Evolutionary conservation across 2,888 invertebrate species (phyloP), one percentile per base, ranked within the genome.

Genomic region (Dusona sp.): DNA sequence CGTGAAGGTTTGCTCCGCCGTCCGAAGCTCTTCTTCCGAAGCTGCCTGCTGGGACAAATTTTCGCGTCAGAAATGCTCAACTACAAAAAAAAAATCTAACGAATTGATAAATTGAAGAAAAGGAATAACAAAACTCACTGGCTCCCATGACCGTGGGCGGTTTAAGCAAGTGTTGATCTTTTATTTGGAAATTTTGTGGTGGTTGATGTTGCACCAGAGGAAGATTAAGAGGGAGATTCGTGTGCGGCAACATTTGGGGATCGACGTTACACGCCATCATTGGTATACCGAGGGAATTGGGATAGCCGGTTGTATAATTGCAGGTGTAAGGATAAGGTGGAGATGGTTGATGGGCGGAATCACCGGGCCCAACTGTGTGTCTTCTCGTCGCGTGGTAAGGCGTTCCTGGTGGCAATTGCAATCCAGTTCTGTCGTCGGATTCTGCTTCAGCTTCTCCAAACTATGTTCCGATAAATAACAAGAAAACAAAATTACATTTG

Each of bases 361-460:
- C 98, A 3, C 98, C 98, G 0, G 98, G 98, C 0, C 99, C 99
- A 0, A 99, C 98, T 0, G 99, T 99, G 94, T 99, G 99, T 29
- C 99, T 95, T 57, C 99, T 95, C 74, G 97, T 96, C 72, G 97
- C 97, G 86, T 95, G 94, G 91, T 95, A 95, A 45, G 94, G 92
- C 38, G 93, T 92, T 22, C 94, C 93, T 36, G 92, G 89, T 61
- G 94, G 92, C 70, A 94, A 89, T 85, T 93, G 92, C 67, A 94
- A 89, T 70, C 92, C 91, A 82, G 91, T 92, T 84, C 93, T 91
- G 25, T 94, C 94, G 72, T 94, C 95, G 11, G 92, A 91, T 88
- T 95, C 94, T 22, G 92, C 90, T 89, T 95, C 95, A 16, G 94
- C 92, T 89, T 95, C 95, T 48, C 95, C 95, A 91, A 95, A 95